Conservation (phyloP, 2,888 invertebrate species). For the Neria commutata region DNA sequence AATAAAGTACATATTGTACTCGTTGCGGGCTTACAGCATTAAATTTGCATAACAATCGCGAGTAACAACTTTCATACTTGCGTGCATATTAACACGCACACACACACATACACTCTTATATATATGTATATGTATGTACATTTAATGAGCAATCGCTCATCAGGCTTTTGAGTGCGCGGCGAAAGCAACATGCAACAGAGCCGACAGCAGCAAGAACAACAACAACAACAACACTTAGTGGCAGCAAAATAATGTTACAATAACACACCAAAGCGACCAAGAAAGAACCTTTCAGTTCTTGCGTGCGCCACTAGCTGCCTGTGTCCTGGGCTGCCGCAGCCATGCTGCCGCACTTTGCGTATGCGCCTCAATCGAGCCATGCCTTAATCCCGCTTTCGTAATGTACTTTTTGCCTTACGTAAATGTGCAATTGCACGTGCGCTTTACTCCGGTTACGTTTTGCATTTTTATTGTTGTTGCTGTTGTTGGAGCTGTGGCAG, state of each 20-base stretch:
- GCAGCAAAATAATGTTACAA: background rate
- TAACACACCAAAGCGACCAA: background rate
- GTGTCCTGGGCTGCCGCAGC: too few species aligned
- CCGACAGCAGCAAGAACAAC: background rate
- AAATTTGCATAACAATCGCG: constrained; percentile 28
- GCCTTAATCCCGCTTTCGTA: too few species aligned
- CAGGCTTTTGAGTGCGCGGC: background rate
- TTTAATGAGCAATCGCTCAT: constrained; percentile 17
- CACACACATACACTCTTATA: background rate
- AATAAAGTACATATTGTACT: constrained; percentile 4
- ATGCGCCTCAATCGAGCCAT: too few species aligned
- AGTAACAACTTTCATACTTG: constrained; percentile 8
- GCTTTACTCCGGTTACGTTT: too few species aligned
- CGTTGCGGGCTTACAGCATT: background rate
- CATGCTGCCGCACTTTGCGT: too few species aligned
- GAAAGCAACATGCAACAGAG: background rate
- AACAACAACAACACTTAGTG: background rate
- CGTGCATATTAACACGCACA: constrained; percentile 12
- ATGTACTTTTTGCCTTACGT: too few species aligned
- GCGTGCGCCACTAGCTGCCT: background rate
- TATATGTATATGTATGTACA: constrained; percentile 15
- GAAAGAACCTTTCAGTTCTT: background rate
- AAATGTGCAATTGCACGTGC: too few species aligned
- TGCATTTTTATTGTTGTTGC: too few species aligned
- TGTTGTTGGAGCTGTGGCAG: too few species aligned